Percentiles rank a stretch among this genome's conserved stretches.
Conservation (phyloP, 1,140 invertebrate species). For the Metopolophium dirhodum region DNA sequence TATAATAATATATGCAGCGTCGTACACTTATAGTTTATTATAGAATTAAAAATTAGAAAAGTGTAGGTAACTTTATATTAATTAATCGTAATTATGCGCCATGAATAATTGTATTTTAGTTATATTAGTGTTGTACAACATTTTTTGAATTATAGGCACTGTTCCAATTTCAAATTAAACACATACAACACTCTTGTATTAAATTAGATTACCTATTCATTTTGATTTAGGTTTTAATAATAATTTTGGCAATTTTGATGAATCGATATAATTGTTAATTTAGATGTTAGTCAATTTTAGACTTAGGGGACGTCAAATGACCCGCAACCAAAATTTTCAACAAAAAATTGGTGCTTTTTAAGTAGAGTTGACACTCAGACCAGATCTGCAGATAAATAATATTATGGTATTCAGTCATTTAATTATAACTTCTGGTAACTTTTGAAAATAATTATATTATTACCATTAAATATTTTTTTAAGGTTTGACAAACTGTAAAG, state of each 20-base stretch:
- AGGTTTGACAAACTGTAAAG: background rate
- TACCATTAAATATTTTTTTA: background rate
- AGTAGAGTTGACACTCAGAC: too few relatives aligned
- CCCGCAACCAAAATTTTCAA: background rate
- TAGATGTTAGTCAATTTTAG: background rate
- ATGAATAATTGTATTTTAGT: background rate
- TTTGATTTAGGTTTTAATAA: background rate
- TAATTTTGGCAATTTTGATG: background rate
- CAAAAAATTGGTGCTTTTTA: background rate
- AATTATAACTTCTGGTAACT: background rate
- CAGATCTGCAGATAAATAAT: too few relatives aligned
- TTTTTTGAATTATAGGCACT: background rate
- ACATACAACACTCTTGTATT: background rate
- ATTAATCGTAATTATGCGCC: background rate
- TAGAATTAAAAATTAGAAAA: background rate
- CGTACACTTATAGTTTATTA: background rate
- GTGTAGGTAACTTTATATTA: background rate
- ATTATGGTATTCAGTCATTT: background rate
- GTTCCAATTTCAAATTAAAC: background rate
- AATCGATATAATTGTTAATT: background rate
- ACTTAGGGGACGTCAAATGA: background rate
- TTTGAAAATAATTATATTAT: background rate
- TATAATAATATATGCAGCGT: background rate
- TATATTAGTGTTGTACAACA: background rate
- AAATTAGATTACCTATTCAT: background rate